These are phyloP conservation scores for Felis catus DNA, from an alignment of 2,113 vertebrate genomes.

Conservation along the genomic window F.catus_Fca126_mat1.0 CM031414.1:30617501-30618000, in stretches of 20 bases:
- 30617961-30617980: not conserved
- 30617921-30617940: constrained; percentile 6
- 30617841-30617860: not conserved
- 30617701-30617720: not conserved
- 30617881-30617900: not conserved
- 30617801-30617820: not conserved
- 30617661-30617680: not conserved
- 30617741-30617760: not conserved
- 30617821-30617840: not conserved
- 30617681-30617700: not conserved
- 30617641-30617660: not conserved
- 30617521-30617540: not conserved
- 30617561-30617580: not conserved
- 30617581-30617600: not conserved
- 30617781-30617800: not conserved
- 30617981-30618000: not conserved
- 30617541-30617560: not conserved
- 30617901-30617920: not conserved
- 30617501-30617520: not conserved
- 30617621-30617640: no score
- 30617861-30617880: not conserved
- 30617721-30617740: not conserved
- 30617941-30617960: not conserved
- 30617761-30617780: not conserved
- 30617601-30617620: not conserved